Base-by-base conservation (phyloP, 2,797 vertebrate genomes). In the Sparus aurata region DNA sequence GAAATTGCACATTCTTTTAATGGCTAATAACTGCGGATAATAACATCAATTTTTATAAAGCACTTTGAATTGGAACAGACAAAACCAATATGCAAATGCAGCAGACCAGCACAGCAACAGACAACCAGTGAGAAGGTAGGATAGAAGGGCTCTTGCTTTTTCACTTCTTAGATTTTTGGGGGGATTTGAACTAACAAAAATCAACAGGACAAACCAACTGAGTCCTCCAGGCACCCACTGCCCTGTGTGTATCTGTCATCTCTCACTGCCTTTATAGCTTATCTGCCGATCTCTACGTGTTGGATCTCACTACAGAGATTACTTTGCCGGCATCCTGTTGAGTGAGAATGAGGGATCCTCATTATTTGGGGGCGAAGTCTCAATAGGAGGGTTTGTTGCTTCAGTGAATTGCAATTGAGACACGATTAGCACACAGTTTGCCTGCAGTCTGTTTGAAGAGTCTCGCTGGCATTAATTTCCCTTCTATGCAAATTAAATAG, bases 391-490 rank as follows among this genome's bases (percentile, higher is more conserved):
- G 71, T 83, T 86, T 87, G 73, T 80, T 90, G 88, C 90, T 82
- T 90, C 90, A 90, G 75, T 87, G 85, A 87, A 84, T 84, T 84
- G 85, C 92, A 93, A 91, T 93, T 89, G 85, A 88, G 84, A 86
- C 53, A 76, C 85, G 17, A 94, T 95, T 94, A 95, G 88, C 64
- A 43, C 90, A 72, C 88, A 92, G 85, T 82, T 57, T 83, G 92
- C 91, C 92, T 84, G 86, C 86, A 91, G 89, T 90, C 87, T 94
- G 90, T 93, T 91, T 92, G 88, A 57, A 79, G 84, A 91, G 73
- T 80, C 92, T 86, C 65, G 86, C 91, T 92, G 90, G 18, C 85
- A 90, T 91, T 91, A 83, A 92, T 91, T 86, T 85, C 77, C 66
- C 17, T 82, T 75, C 67, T 58, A 78, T 89, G 90, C 72, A 87